Base-by-base conservation (phyloP, 1,140 invertebrate species). In the Magallana gigas region DNA sequence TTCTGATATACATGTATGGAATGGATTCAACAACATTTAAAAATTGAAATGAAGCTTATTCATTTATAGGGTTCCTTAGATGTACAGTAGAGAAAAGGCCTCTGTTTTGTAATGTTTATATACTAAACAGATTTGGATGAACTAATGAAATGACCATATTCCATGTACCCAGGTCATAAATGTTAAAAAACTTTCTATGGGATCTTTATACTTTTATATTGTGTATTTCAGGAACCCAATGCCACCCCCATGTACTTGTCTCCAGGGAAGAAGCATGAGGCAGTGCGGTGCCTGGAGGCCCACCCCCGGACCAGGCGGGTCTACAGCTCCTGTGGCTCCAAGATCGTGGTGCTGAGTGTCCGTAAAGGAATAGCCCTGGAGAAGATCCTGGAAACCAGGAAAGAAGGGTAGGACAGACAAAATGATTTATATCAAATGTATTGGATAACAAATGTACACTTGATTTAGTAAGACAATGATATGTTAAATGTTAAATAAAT, bases 261-360 rank as follows among this genome's bases (percentile, higher is more conserved):
- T 23, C 82, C 91, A 2, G 92, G 92, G 12, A 86, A 89, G 58
- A 59, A 23, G 12, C 85, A 90, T 48, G 92, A 92, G 56, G 90
- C 91, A n/a, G 85, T 93, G 16, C 57, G 91, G 36, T 93, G 92
- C 87, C 90, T 93, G 60, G 85, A 89, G 48, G 82, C 88, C 12
- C 86, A 83, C 36, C 9, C 8, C 14, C 18, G 58, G 6, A 88
- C 90, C 3, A 88, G 88, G 16, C 84, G 86, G 56, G 29, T 92
- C 14, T 88, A 91, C 80, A 89, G 90, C 57, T 92, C 91, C 16
- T 92, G 91, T 91, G 92, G 92, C 3, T 89, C 89, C n/a, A 89
- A 87, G 62, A 58, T 93, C 6, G 59, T 91, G 29, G 83, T 93
- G 16, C 85, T 92, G 57, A 90, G 87, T 36, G 89, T 85, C 9